Base-by-base conservation (phyloP, 2,797 vertebrate species). In the Protonibea diacanthus region DNA sequence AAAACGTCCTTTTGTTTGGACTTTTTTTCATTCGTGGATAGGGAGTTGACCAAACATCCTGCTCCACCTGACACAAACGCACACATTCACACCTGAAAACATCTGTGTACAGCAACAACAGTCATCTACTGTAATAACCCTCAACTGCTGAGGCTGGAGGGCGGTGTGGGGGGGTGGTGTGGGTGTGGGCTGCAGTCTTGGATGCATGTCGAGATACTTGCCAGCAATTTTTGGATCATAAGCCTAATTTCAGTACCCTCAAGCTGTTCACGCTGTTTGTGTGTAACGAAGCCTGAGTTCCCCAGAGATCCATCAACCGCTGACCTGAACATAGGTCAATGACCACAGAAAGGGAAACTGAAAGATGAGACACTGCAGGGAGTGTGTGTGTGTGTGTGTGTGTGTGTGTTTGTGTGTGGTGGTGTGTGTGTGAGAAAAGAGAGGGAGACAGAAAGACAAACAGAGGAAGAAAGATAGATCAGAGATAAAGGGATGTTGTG, bases 291-390 rank as follows among this genome's bases (percentile, higher is more conserved):
- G 78, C 72, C 56, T 20, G 59, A 75, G 56, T 45, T 87, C 92
- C 80, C 86, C 40, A 10, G 90, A 86, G 88, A 77, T n/a, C 79
- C 84, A 88, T 90, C 73, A 70, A 70, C 56, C 51, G 0, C 82
- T 89, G 89, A 92, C 89, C 90, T 71, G 72, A 87, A 78, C 86
- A 86, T 84, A 85, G 91, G 90, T 91, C 91, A 91, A 71, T 45
- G 79, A 82, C 78, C 83, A 75, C 48, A 38, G 74, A 85, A 63
- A 88, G 85, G 79, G 75, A 76, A 82, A 81, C 80, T 86, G 90
- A 86, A 89, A 89, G 74, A 77, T 6, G 89, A 91, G 85, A 85
- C 78, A 63, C 74, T 75, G 52, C 56, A 29, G 45, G 18, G 64
- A 73, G 48, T 10, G 47, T 58, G 75, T 64, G 60, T 57, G 59